These are phyloP conservation scores for Neoaliturus tenellus DNA, from an alignment of 2,888 invertebrate genomes.

Conservation along the genomic window DNA sequence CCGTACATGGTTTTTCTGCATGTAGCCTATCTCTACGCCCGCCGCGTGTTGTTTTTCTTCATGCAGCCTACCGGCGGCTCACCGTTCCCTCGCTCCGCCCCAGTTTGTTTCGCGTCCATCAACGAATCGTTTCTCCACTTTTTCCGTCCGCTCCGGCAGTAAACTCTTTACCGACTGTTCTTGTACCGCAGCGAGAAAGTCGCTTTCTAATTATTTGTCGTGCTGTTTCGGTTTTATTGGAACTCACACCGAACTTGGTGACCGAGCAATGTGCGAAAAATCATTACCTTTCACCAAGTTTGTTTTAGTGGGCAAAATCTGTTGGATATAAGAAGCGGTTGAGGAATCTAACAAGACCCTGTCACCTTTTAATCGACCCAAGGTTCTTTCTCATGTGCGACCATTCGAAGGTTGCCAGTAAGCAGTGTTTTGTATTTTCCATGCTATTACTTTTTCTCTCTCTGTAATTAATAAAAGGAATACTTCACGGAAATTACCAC, in stretches of 20 bases:
- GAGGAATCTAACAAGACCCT: neutral
- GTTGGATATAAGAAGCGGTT: no score
- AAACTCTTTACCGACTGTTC: neutral
- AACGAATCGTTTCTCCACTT: slow-evolving; percentile 8
- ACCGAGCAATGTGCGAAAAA: no score
- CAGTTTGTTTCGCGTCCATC: neutral
- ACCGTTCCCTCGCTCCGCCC: neutral
- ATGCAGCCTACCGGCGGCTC: no score
- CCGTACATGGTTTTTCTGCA: neutral
- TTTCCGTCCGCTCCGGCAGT: slow-evolving; percentile 12
- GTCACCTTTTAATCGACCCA: neutral
- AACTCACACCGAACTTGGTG: neutral
- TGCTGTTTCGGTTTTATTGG: neutral
- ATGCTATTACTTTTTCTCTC: no score
- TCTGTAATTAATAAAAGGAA: no score
- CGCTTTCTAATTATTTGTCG: slow-evolving; percentile 10
- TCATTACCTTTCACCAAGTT: no score
- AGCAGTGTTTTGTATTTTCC: no score
- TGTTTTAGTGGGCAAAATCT: no score
- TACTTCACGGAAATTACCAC: no score
- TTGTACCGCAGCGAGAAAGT: neutral
- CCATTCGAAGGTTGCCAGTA: neutral
- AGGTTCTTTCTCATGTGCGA: neutral
- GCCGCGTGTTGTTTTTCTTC: no score
- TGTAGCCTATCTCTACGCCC: neutral